Evolutionary conservation across 64 coral and sea anemone species (phyloP), one percentile per base, ranked within the genome.

Genomic region (Dendronephthya gigantea): DNA sequence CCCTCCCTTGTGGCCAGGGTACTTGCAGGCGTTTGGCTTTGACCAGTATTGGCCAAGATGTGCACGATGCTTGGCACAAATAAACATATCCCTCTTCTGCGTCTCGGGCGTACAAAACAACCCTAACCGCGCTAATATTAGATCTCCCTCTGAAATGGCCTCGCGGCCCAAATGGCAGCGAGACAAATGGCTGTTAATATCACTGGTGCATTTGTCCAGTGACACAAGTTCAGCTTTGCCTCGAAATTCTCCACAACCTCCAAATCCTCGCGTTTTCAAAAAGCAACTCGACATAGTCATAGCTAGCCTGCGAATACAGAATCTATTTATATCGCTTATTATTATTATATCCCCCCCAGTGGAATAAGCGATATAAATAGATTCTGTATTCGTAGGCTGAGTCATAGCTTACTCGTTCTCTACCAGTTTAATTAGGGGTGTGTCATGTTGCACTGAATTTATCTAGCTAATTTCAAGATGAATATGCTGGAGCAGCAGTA

Each of bases 11-110:
- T 89, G 87, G 16, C 83, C 81, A 68, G 87, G 81, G 87, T 89
- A 89, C 87, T 89, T 81, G 87, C 87, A 89, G 52, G 79, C 45
- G n/a, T 17, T 39, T 40, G 41, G 83, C 35, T 82, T 81, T 55
- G 49, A 83, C 87, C 87, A 89, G 87, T 89, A 89, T 81, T 83
- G 75, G 40, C 87, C 87, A 12, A 89, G 74, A 50, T 89, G 36
- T 52, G 87, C 50, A 40, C 87, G 51, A 62, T 89, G 79, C 82
- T 59, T 89, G 35, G 81, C 49, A 58, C 81, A 83, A 51, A 89
- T 81, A 89, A 89, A 83, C 87, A 89, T 89, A 28, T 83, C 17
- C 49, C 48, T 58, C 66, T 58, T 25, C 82, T 89, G 87, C 82
- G 50, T 40, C 50, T 83, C 82, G 48, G 87, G 82, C 31, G 79